Evolutionary conservation across 2,888 invertebrate genomes (phyloP), one percentile per base, ranked within the genome.

Genomic region (Parnassius apollo): DNA sequence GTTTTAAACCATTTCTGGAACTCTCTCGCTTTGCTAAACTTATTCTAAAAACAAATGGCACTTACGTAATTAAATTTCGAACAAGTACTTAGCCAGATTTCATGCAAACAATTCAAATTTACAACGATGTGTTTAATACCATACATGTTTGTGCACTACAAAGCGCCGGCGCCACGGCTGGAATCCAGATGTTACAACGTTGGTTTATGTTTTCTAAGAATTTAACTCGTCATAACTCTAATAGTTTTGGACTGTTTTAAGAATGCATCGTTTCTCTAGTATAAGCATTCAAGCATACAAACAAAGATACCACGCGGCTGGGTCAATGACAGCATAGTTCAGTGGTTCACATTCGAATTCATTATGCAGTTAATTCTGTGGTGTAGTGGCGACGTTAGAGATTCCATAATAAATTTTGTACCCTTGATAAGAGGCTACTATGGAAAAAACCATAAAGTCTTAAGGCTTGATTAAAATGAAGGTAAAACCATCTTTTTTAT

Each of bases 121-220:
- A 22, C 50, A 35, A 35, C 35, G 25, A 51, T 53, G 46, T 48
- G 54, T 50, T 62, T 59, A 54, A 58, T 58, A 62, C 45, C 49
- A 59, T 50, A 50, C 13, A 55, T 55, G 58, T 54, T 53, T 45
- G 61, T 58, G 13, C 10, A 55, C 49, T 49, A 55, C 55, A 57
- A 62, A 62, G 61, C 57, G 55, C 52, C 59, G 65, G 65, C 61
- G 64, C 61, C 48, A 51, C 61, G 58, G 35, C 50, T 61, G 56
- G 45, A 35, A 45, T 9, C 62, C 65, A 65, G 65, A 65, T 65
- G 65, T 49, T 58, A 48, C 61, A 25, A 46, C 45, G 49, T 42
- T 42, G 57, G 62, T 25, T 48, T 49, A 53, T 42, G 46, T 48
- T 59, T 64, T 64, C 59, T 10, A 11, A 48, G 59, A 60, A 59